phyloP scores from a whole-genome alignment of 2,113 vertebrate species.

The Lanius ludovicianus region DNA sequence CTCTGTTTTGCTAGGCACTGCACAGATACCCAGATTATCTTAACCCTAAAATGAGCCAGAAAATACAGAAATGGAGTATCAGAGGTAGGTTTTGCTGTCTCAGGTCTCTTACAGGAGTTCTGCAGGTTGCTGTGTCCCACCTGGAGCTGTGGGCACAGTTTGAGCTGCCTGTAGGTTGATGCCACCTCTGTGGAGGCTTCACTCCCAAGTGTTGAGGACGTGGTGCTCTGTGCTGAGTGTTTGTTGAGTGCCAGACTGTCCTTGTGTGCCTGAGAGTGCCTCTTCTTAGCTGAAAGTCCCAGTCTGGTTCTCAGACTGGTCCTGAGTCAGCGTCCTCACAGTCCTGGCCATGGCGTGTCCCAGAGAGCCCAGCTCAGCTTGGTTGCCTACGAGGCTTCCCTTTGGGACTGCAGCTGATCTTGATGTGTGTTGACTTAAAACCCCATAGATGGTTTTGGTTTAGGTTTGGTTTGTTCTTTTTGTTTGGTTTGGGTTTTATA shows the following conservation, averaged over 20 bases:
- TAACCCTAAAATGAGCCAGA: background rate
- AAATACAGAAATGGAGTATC: background rate
- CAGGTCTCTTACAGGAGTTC: background rate
- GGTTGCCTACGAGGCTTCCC: background rate
- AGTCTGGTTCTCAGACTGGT: background rate
- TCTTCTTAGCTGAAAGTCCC: background rate
- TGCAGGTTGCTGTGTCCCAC: background rate
- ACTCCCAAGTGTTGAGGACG: fast-evolving
- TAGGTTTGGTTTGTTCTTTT: background rate
- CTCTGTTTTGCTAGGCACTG: background rate
- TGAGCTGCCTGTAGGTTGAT: background rate
- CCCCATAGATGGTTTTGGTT: background rate
- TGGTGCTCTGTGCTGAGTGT: background rate
- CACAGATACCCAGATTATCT: background rate
- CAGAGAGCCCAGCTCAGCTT: background rate
- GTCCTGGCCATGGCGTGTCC: background rate
- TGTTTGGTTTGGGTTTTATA: background rate
- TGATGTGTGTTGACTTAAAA: background rate
- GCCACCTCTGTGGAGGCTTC: background rate
- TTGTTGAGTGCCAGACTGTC: background rate
- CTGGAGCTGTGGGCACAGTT: fast-evolving
- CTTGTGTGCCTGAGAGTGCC: background rate
- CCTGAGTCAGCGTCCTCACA: background rate
- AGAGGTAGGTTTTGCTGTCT: background rate
- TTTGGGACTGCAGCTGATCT: background rate